phyloP scores from a whole-genome alignment of 1,140 invertebrate species.

The Hetaerina americana region DNA sequence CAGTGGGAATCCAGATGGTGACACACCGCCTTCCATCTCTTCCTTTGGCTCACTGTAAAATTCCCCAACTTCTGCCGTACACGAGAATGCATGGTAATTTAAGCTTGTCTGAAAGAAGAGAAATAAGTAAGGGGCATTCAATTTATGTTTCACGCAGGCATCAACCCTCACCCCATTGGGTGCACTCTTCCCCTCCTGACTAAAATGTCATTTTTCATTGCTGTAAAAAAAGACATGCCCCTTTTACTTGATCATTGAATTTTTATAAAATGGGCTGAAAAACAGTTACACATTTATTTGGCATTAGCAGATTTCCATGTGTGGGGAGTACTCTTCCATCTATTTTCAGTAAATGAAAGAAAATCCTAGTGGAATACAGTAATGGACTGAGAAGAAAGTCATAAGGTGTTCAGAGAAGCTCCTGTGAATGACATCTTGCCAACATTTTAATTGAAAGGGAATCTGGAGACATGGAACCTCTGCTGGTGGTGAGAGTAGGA shows the following conservation, averaged over 20 bases:
- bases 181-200: not conserved
- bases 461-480: too few relatives aligned
- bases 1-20: not conserved
- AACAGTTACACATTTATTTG: not conserved
- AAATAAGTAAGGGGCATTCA: not conserved
- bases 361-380: too few relatives aligned
- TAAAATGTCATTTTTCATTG: not conserved
- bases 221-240: not conserved
- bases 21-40: not conserved
- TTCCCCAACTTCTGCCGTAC: not conserved
- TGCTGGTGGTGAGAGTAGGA: too few relatives aligned
- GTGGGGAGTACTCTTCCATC: too few relatives aligned
- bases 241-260: not conserved
- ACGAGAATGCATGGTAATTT: not conserved
- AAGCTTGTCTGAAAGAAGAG: not conserved
- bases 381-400: too few relatives aligned
- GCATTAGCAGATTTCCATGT: too few relatives aligned
- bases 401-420: too few relatives aligned
- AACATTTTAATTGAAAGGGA: too few relatives aligned
- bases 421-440: too few relatives aligned
- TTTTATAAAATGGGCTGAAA: not conserved
- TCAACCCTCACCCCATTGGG: not conserved
- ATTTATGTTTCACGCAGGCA: not conserved
- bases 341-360: too few relatives aligned
- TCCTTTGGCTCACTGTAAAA: not conserved